These are phyloP conservation scores for Spea hammondii DNA, from an alignment of 2,797 vertebrate species.

Conservation along the genomic window DNA sequence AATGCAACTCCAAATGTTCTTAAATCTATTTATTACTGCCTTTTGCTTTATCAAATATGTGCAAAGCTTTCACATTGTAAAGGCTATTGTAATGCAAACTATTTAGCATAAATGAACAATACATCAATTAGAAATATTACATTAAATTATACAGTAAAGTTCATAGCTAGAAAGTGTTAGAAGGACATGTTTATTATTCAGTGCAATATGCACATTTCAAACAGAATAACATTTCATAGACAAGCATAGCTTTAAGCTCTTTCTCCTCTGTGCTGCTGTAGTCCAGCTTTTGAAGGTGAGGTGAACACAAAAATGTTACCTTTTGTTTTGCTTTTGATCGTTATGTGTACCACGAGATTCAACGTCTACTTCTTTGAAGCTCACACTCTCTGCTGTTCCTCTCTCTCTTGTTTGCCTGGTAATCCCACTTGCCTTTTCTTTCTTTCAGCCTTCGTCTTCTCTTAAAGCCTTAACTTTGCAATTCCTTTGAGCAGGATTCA, in stretches of 20 bases:
- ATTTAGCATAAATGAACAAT: background rate
- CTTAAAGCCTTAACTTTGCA: slow-evolving; percentile 53
- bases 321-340: slow-evolving; percentile 62
- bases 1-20: too few species aligned
- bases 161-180: background rate
- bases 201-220: slow-evolving; percentile 55
- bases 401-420: slow-evolving; percentile 43
- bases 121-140: background rate
- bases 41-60: background rate
- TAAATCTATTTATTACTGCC: too few species aligned
- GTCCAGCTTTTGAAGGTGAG: slow-evolving; percentile 60
- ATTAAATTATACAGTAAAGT: background rate
- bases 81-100: background rate
- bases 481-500: slow-evolving; percentile 60
- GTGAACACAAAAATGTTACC: slow-evolving; percentile 58
- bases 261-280: slow-evolving; percentile 49
- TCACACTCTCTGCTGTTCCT: slow-evolving; percentile 52
- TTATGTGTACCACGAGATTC: slow-evolving; percentile 45
- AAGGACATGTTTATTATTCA: slow-evolving; percentile 57
- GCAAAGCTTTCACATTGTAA: background rate
- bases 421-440: slow-evolving; percentile 54
- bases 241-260: slow-evolving; percentile 34
- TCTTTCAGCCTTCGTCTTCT: slow-evolving; percentile 53
- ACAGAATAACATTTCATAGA: slow-evolving; percentile 55
- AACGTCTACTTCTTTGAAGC: slow-evolving; percentile 51